phyloP scores from a whole-genome alignment of 2,797 vertebrate genomes.

The Heteromormyrus szaboi region DNA sequence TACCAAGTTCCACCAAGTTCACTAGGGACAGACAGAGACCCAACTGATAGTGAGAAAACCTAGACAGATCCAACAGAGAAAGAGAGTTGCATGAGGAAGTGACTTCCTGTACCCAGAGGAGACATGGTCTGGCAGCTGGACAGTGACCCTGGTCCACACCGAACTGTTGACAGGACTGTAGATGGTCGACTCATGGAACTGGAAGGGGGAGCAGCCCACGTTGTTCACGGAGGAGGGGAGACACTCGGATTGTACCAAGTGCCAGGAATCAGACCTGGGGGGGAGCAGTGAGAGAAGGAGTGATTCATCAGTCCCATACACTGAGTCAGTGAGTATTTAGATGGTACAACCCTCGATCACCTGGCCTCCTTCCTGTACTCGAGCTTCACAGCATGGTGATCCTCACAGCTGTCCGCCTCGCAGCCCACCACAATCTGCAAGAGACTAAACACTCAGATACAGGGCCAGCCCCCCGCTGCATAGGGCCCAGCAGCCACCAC shows the following conservation, averaged over 20 bases:
- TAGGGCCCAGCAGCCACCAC: neutral
- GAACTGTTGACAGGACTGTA: conserved; percentile 95
- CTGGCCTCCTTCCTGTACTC: conserved; percentile 95
- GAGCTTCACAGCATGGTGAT: conserved; percentile 88
- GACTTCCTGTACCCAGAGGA: conserved; percentile 77
- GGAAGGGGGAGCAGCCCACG: conserved; percentile 94
- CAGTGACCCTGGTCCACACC: conserved; percentile 86
- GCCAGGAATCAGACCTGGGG: conserved; percentile 86
- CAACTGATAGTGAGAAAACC: conserved; percentile 3
- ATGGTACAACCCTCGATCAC: conserved; percentile 46
- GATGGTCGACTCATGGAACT: conserved; percentile 95
- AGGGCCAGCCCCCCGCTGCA: neutral
- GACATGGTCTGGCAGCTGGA: conserved; percentile 91
- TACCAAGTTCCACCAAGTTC: neutral
- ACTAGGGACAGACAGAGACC: neutral
- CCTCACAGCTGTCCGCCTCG: conserved; percentile 86
- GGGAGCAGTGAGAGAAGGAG: neutral
- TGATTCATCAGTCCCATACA: neutral
- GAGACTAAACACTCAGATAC: conserved; percentile 13
- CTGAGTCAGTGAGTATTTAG: neutral
- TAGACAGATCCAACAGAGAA: neutral
- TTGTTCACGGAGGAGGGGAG: conserved; percentile 93
- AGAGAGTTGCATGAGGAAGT: neutral
- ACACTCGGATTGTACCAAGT: conserved; percentile 90
- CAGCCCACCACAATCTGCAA: conserved; percentile 94